These are phyloP conservation scores for Aphaenogaster floridana DNA, from an alignment of 1,140 invertebrate species.

Conservation along the genomic window DNA sequence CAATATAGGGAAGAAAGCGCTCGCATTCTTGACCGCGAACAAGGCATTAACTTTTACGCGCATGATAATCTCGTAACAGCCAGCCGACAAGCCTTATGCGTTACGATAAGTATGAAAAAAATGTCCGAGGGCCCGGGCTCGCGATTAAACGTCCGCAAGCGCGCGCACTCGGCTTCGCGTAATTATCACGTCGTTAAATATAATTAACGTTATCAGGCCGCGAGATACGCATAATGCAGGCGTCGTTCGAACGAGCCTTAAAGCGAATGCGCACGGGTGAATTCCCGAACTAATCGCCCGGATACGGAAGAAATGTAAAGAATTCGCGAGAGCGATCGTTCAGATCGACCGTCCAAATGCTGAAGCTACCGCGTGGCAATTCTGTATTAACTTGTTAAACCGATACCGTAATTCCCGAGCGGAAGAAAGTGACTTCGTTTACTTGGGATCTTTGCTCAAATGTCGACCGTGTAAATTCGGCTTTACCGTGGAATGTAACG, in stretches of 20 bases:
- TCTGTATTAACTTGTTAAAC: background rate
- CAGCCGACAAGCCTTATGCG: constrained; percentile 26
- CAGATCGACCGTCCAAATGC: background rate
- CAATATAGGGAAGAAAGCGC: constrained; percentile 12
- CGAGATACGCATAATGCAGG: constrained; percentile 57
- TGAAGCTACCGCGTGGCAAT: background rate
- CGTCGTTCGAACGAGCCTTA: constrained; percentile 32
- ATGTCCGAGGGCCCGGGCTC: background rate
- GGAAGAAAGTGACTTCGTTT: background rate
- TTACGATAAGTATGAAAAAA: constrained; percentile 47
- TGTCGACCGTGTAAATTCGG: constrained; percentile 3
- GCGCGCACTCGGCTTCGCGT: constrained; percentile 33
- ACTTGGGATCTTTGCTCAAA: background rate
- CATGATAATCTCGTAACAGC: constrained; percentile 49
- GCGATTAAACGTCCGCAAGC: constrained; percentile 35
- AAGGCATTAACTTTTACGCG: constrained; percentile 55
- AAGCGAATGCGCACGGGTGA: constrained; percentile 27
- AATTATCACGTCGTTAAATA: constrained; percentile 72
- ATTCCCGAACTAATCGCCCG: background rate
- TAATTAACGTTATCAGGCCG: constrained; percentile 70
- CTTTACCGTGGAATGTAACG: constrained; percentile 20
- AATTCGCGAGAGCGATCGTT: no score
- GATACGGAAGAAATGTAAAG: background rate
- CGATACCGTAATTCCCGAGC: background rate
- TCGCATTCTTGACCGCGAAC: constrained; percentile 15